Evolutionary conservation across 1,140 invertebrate genomes (phyloP), one percentile per base, ranked within the genome.

Genomic region (Drosophila ohnishii): DNA sequence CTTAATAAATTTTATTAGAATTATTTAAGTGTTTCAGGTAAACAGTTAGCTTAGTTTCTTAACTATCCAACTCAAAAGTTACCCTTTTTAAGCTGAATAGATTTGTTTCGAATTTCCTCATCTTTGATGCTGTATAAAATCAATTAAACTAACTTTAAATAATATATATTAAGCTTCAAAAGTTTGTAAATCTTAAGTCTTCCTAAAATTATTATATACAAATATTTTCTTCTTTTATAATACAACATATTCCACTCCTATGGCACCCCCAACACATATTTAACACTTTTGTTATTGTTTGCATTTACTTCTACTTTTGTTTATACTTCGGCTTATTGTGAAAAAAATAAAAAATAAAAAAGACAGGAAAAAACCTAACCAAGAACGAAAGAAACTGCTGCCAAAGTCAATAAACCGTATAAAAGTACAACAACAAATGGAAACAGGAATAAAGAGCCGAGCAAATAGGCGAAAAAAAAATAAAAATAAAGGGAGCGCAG

Each of bases 401-500:
- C 64, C 83, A 85, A 82, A 87, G 82, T 87, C 82, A 85, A 85
- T 86, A 85, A 85, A 85, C 81, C 69, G 63, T 47, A 80, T 69
- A 81, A 85, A 85, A 50, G 66, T 64, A 73, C 71, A 67, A 42
- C 47, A 67, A 64, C 42, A 85, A 78, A 66, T 37, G 63, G 28
- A 35, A 56, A 40, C 60, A 25, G 48, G 66, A 65, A 42, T 71
- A 61, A 61, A 51, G 51, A 34, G 40, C 19, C 32, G 28, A 40
- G 48, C 56, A 51, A 61, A 73, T 53, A 40, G 66, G 48, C 47
- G 67, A 75, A 60, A 37, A 71, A 71, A 19, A 63, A 62, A 50
- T 59, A 72, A 71, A 74, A 62, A 50, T 59, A 72, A 48, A 58
- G 34, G 62, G 70, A 74, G 72, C 78, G 35, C 56, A 60, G 14